Conservation (phyloP, 2,797 vertebrate species). For the Diplodus puntazzo region DNA sequence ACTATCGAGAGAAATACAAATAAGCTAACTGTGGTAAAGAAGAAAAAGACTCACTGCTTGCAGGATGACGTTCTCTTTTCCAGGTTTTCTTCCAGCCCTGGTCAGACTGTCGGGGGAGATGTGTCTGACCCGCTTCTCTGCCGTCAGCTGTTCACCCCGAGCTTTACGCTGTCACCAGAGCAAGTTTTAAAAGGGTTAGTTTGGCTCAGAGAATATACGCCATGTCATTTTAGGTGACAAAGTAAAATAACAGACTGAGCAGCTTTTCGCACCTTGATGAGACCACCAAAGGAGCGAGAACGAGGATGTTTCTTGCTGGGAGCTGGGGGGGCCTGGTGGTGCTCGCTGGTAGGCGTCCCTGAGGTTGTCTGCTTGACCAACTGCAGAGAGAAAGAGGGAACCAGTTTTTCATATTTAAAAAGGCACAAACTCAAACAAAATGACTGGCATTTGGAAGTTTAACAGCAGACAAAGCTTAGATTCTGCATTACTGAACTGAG, state of each 20-base stretch:
- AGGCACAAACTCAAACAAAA: not conserved
- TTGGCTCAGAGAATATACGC: not conserved
- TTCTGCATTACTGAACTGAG: not conserved
- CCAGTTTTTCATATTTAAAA: not conserved
- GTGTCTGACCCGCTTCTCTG: constrained; percentile 83
- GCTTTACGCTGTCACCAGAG: constrained; percentile 85
- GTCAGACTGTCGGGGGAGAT: constrained; percentile 67
- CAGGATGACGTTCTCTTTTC: constrained; percentile 89
- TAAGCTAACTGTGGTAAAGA: not conserved
- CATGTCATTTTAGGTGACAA: no score
- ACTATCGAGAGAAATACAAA: not conserved
- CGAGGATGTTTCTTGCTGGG: constrained; percentile 89
- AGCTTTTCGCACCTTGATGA: constrained; percentile 90
- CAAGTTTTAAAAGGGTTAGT: not conserved
- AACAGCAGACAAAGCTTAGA: not conserved
- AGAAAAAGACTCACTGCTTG: constrained; percentile 77
- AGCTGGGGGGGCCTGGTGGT: constrained; percentile 67
- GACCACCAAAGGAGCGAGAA: constrained; percentile 94
- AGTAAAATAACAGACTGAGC: no score
- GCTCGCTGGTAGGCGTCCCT: constrained; percentile 80
- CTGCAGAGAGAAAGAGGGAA: constrained; percentile 72
- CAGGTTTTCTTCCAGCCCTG: constrained; percentile 64
- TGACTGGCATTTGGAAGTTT: not conserved
- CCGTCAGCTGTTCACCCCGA: constrained; percentile 87
- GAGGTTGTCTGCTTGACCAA: constrained; percentile 90